phyloP scores from a whole-genome alignment of 1,140 invertebrate genomes.

The Armadillidium nasatum region DNA sequence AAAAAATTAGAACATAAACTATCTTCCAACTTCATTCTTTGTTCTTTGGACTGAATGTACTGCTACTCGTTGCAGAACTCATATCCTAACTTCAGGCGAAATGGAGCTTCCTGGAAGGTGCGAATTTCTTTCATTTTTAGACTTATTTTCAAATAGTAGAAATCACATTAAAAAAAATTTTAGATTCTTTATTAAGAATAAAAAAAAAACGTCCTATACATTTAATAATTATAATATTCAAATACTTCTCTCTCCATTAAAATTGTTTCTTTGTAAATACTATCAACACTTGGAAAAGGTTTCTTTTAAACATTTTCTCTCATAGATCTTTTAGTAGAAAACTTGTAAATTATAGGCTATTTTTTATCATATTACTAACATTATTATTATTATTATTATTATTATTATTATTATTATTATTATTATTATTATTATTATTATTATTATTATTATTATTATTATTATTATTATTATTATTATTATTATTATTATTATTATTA shows the following conservation, averaged over 20 bases:
- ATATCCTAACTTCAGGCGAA: conserved; percentile 97
- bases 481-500: neutral
- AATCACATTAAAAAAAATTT: neutral
- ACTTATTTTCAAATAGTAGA: conserved; percentile 1
- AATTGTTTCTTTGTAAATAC: too few species aligned
- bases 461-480: too few species aligned
- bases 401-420: neutral
- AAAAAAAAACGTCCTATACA: too few species aligned
- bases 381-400: neutral
- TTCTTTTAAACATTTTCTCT: too few species aligned
- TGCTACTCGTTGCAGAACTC: conserved; percentile 99
- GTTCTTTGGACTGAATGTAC: conserved; percentile 19
- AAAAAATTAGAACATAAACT: neutral
- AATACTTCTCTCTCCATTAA: too few species aligned
- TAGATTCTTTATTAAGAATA: too few species aligned
- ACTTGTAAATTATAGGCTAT: too few species aligned
- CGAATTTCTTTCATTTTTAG: conserved; percentile 16
- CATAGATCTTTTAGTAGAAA: too few species aligned
- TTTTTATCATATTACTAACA: too few species aligned
- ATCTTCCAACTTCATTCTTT: neutral
- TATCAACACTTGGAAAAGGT: too few species aligned
- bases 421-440: neutral
- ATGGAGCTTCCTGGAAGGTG: conserved; percentile 99
- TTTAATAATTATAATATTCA: too few species aligned
- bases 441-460: too few species aligned